Evolutionary conservation across 2,888 invertebrate species (phyloP).

Genomic region (Asteroscopus sphinx): DNA sequence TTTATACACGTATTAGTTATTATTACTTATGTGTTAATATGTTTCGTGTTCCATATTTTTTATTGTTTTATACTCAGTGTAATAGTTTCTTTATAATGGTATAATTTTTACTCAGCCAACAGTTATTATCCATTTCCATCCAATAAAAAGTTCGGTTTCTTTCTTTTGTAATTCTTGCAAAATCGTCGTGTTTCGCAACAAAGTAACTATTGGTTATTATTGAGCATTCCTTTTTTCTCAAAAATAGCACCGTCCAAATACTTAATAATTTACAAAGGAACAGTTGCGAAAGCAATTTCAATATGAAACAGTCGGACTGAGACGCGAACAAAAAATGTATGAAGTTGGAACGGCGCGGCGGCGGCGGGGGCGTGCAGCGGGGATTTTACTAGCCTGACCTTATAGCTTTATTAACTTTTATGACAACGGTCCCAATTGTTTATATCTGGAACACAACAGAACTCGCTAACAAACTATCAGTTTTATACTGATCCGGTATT

Average conservation of each 20-base stretch:
- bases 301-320: conserved; percentile 32
- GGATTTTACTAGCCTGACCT: conserved; percentile 42
- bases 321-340: conserved; percentile 26
- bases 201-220: conserved; percentile 22
- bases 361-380: conserved; percentile 31
- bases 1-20: conserved; percentile 27
- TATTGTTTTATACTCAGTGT: conserved; percentile 15
- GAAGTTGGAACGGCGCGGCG: conserved; percentile 17
- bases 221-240: conserved; percentile 1
- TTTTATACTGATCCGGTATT: conserved; percentile 16
- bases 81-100: conserved; percentile 9
- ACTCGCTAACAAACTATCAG: conserved; percentile 39
- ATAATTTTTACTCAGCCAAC: conserved; percentile 15
- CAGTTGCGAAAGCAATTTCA: conserved; percentile 36
- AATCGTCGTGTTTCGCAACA: neutral
- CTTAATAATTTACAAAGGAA: conserved; percentile 43
- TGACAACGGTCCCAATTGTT: conserved; percentile 41
- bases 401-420: conserved; percentile 54
- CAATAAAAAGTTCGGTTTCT: conserved; percentile 12
- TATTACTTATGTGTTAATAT: conserved; percentile 35
- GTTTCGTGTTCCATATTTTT: conserved; percentile 30
- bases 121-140: conserved; percentile 1
- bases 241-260: conserved; percentile 31
- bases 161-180: conserved; percentile 9
- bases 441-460: conserved; percentile 32